phyloP scores from a whole-genome alignment of 2,113 vertebrate species.

The Podarcis cretensis region DNA sequence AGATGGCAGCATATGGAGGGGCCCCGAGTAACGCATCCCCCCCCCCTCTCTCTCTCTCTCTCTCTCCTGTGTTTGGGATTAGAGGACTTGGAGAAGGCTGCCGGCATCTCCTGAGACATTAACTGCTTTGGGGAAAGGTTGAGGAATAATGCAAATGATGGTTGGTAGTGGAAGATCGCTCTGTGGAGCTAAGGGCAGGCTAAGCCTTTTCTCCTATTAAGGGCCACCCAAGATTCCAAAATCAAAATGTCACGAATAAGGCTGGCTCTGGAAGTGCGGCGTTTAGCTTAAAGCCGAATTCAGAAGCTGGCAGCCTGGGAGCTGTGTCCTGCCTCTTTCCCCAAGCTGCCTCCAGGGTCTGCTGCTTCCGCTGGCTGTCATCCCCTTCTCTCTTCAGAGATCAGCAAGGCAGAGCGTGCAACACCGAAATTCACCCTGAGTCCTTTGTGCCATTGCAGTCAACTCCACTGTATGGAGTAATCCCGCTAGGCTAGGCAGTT shows the following conservation, averaged over 20 bases:
- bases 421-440: neutral
- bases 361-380: neutral
- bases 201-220: neutral
- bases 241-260: neutral
- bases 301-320: neutral
- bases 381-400: neutral
- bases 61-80: neutral
- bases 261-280: neutral
- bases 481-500: neutral
- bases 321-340: neutral
- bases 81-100: neutral
- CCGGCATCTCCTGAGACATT: no score
- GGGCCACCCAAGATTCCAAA: neutral
- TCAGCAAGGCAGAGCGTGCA: neutral
- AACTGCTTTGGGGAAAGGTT: neutral
- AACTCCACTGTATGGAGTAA: neutral
- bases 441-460: neutral
- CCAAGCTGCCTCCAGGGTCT: neutral
- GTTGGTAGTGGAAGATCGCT: neutral
- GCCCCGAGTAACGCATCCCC: neutral
- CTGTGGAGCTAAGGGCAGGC: neutral
- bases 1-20: neutral
- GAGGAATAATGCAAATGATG: neutral
- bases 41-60: no score
- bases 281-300: neutral